Evolutionary conservation across 2,113 vertebrate genomes (phyloP), one percentile per base, ranked within the genome.

Genomic region (Microcebus tavaratra): DNA sequence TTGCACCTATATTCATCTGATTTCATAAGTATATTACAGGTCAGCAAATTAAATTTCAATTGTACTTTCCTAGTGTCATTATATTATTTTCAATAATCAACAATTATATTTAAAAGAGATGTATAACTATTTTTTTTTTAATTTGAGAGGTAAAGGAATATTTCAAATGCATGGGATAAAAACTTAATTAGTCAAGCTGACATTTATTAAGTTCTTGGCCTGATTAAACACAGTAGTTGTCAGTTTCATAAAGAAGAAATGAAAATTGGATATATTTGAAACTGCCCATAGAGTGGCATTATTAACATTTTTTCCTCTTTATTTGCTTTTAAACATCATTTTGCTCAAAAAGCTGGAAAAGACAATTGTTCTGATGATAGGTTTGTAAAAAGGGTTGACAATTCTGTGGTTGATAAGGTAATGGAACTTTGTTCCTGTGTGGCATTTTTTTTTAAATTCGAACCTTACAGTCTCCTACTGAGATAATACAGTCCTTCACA

Each of bases 41-140:
- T 91, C 25, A 97, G 73, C n/a, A 95, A 97, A 92, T 89, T 82
- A 72, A 68, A 96, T 81, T 92, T 93, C 15, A 79, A 2, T 91
- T 80, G 45, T 0, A 86, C 6, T 76, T 93, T 72, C 45, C 42
- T 89, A 65, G 67, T 85, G 20, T 50, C 61, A 63, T 86, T 83
- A 34, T 29, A 45, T 57, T 81, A 88, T 86, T 93, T 87, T 87
- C 59, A 91, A 59, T 94, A 91, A 95, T 83, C 48, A 91, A 93
- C 94, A 57, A 75, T 82, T 92, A 31, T 39, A 67, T 90, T 96
- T 86, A 63, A 96, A 90, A 68, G 63, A 48, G 9, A 55, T 72
- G 8, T 6, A 39, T 87, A 70, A 12, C 34, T 42, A 39, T 53
- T 68, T 70, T 73, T 73, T 36, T 82, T 75, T 96, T 55, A 79